Conservation (phyloP, 1,140 invertebrate genomes). For the Myzus persicae region DNA sequence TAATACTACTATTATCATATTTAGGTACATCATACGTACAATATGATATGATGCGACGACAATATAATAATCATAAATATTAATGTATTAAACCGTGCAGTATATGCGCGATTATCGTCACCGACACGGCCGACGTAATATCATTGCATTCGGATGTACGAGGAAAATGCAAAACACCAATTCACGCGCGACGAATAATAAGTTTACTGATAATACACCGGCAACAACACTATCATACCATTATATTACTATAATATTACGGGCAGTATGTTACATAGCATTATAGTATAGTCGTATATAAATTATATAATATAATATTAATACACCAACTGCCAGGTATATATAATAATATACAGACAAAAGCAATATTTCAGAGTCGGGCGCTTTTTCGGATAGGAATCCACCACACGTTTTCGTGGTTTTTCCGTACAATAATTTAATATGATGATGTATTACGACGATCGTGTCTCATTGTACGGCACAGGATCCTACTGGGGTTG, state of each 20-base stretch:
- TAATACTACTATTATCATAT: neutral
- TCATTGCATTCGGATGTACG: neutral
- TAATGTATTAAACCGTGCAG: neutral
- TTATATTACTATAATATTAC: neutral
- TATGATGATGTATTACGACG: too few relatives aligned
- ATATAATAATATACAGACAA: neutral
- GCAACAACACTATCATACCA: too few relatives aligned
- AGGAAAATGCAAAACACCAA: neutral
- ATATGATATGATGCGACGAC: neutral
- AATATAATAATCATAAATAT: neutral
- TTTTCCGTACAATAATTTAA: neutral
- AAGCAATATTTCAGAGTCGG: neutral
- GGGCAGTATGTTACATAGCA: too few relatives aligned
- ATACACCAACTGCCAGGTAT: too few relatives aligned
- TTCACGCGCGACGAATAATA: neutral
- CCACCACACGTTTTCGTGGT: neutral
- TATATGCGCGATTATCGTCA: neutral
- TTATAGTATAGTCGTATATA: too few relatives aligned
- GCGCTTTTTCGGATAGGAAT: neutral
- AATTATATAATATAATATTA: too few relatives aligned
- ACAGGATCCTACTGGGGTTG: neutral
- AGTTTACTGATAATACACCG: neutral
- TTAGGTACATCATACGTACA: neutral
- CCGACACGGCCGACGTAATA: neutral
- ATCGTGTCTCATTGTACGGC: neutral